Conservation (phyloP, 2,888 invertebrate species). For the Tethea ocularis region DNA sequence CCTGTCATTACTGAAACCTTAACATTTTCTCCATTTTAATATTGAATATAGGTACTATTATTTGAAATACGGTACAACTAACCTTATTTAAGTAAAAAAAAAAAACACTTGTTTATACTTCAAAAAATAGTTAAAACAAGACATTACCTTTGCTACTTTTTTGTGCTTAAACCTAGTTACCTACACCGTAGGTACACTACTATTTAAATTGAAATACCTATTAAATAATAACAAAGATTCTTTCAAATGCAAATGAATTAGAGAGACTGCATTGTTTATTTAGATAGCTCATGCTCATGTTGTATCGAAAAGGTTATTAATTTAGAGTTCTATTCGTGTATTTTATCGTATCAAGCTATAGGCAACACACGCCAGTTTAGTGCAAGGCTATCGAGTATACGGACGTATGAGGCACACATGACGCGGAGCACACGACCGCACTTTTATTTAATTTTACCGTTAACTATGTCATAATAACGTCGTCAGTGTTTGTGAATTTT, state of each 20-base stretch:
- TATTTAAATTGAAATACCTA: neutral
- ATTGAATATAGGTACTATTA: no score
- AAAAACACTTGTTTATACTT: no score
- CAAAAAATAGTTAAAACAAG: no score
- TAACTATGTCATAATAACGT: slow-evolving; percentile 7
- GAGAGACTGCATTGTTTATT: neutral
- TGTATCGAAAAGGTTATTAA: neutral
- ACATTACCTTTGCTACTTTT: no score
- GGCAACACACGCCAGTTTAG: neutral
- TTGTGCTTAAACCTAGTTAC: no score
- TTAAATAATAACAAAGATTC: slow-evolving; percentile 4
- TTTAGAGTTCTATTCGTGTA: neutral
- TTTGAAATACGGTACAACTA: no score
- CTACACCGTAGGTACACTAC: neutral
- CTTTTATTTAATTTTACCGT: slow-evolving; percentile 5
- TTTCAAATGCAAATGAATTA: slow-evolving; percentile 11
- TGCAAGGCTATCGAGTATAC: slow-evolving; percentile 3
- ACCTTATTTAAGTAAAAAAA: no score
- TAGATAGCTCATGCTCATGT: neutral
- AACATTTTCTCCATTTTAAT: no score
- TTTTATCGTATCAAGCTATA: neutral
- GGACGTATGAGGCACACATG: slow-evolving; percentile 5
- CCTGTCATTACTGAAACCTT: no score
- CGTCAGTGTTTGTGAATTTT: slow-evolving; percentile 4
- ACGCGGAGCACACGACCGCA: neutral